Base-by-base conservation (phyloP, 2,113 vertebrate genomes). In the Cacatua alba region DNA sequence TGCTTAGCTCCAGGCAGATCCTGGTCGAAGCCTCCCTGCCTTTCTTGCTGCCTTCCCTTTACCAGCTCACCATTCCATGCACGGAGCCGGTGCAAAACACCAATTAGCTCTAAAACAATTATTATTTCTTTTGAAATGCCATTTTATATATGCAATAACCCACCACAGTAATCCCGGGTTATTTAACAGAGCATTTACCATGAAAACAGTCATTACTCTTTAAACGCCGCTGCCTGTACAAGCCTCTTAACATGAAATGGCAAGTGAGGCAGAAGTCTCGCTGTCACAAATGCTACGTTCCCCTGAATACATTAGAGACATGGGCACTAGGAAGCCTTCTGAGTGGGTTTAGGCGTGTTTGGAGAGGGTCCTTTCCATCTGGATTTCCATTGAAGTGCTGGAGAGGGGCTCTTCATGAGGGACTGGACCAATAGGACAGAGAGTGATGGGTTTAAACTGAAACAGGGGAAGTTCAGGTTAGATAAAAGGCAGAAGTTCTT, bases 81-180 rank as follows among this genome's bases (percentile, higher is more conserved):
- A 96, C 86, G 17, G 86, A 90, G 94, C 88, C 10, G 9, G 89
- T 96, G 97, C 94, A 97, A 98, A 98, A 97, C 97, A 97, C 97
- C 97, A 98, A 98, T 98, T 98, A 98, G 97, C 97, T 97, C 91
- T 96, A 98, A 97, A 98, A 97, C 98, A 98, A 98, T 98, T 97
- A 98, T 98, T 98, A 97, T 98, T 98, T 98, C 97, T 98, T 97
- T 98, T 96, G 96, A 98, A 98, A 98, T 97, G 97, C 92, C 94
- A 93, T 98, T 98, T 98, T 97, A 97, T 97, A 97, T 97, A 96
- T 97, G 97, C 98, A 98, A 96, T 98, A 98, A 95, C 97, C 96
- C 86, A 98, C 97, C 97, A 97, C 97, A 98, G 97, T 98, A 98
- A 98, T 98, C 97, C 97, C 63, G 96, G 97, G 97, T 98, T 98